These are phyloP conservation scores for Helicoverpa assulta DNA, from an alignment of 2,888 invertebrate genomes.

Conservation along the genomic window DNA sequence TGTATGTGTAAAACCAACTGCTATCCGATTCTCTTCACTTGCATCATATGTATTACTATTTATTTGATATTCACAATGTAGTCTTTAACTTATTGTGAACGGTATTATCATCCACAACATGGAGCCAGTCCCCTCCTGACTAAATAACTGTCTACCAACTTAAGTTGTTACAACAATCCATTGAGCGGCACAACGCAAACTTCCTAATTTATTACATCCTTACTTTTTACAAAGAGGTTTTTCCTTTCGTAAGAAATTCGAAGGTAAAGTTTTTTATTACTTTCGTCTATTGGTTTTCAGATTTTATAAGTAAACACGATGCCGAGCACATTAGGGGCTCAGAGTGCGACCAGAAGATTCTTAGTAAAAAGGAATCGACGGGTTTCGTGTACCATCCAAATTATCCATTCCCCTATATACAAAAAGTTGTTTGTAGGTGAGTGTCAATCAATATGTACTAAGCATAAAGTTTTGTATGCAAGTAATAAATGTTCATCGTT, in stretches of 20 bases:
- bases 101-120: background rate
- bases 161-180: constrained; percentile 14
- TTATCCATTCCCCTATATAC: constrained; percentile 98
- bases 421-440: constrained; percentile 97
- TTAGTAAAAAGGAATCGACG: constrained; percentile 97
- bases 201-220: constrained; percentile 45
- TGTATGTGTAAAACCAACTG: background rate
- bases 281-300: constrained; percentile 81
- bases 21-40: background rate
- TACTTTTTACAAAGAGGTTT: constrained; percentile 20
- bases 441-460: constrained; percentile 59
- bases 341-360: constrained; percentile 99
- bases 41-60: background rate
- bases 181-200: constrained; percentile 33
- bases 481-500: background rate
- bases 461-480: background rate
- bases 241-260: constrained; percentile 20
- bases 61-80: background rate
- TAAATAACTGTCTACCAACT: constrained; percentile 26
- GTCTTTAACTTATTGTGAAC: background rate
- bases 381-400: constrained; percentile 98
- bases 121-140: background rate
- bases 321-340: constrained; percentile 98
- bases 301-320: constrained; percentile 97
- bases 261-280: constrained; percentile 42